Conservation (phyloP, 2,797 vertebrate genomes). For the Malacoraja senta region DNA sequence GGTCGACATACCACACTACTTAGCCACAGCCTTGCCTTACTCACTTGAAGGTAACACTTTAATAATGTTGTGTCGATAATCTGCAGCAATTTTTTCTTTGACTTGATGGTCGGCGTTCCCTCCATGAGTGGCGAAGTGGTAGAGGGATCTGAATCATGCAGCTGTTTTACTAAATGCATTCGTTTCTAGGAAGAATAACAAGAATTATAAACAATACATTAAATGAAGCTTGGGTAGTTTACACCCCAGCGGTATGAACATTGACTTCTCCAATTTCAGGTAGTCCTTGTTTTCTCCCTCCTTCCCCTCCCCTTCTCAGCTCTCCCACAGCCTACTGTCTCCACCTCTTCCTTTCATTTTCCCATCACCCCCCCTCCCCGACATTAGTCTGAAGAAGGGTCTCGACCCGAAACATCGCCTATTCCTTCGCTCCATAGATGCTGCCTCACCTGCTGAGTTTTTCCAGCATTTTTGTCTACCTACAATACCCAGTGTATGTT, state of each 20-base stretch:
- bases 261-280: too few relatives aligned
- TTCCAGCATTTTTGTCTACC: too few relatives aligned
- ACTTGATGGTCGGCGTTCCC: conserved; percentile 93
- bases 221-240: background rate
- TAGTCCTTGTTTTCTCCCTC: too few relatives aligned
- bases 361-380: too few relatives aligned
- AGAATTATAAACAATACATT: conserved; percentile 18
- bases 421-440: too few relatives aligned
- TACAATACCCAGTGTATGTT: background rate
- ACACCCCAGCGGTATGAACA: too few relatives aligned
- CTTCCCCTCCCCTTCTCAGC: too few relatives aligned
- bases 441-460: too few relatives aligned
- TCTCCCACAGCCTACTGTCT: too few relatives aligned
- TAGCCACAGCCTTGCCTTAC: conserved; percentile 44
- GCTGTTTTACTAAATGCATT: conserved; percentile 88
- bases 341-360: too few relatives aligned
- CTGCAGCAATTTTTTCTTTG: conserved; percentile 90
- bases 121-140: conserved; percentile 93
- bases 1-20: background rate
- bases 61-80: conserved; percentile 95
- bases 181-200: conserved; percentile 69
- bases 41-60: conserved; percentile 94
- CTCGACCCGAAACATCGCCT: too few relatives aligned
- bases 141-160: conserved; percentile 87
- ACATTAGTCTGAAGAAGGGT: too few relatives aligned